phyloP scores from a whole-genome alignment of 2,797 vertebrate genomes.

The Trachurus trachurus region DNA sequence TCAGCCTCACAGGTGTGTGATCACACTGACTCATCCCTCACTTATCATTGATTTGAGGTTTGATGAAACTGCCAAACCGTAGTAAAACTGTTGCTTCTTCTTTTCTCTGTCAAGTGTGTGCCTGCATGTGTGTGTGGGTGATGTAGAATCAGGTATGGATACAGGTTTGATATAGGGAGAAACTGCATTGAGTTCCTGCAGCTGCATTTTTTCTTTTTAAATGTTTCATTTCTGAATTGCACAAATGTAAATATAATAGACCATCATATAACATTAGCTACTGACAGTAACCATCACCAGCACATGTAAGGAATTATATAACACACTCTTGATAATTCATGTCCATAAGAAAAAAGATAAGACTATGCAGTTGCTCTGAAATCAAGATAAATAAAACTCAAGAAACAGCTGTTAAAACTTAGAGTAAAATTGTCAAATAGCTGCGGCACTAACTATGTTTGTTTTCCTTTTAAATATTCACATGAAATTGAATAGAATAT shows the following conservation, averaged over 20 bases:
- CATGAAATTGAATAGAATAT: background rate
- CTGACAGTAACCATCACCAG: background rate
- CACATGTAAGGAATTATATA: background rate
- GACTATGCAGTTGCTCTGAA: too few relatives aligned
- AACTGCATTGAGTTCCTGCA: too few relatives aligned
- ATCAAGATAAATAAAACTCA: background rate
- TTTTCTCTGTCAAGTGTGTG: too few relatives aligned
- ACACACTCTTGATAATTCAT: too few relatives aligned
- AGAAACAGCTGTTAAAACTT: background rate
- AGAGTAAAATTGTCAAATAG: background rate
- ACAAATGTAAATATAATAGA: background rate
- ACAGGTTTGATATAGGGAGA: background rate
- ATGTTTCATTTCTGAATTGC: background rate
- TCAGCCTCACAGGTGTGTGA: background rate
- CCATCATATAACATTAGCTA: background rate
- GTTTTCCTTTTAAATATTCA: background rate
- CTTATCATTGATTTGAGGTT: constrained; percentile 17
- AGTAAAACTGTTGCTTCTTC: too few relatives aligned
- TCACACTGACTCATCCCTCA: background rate
- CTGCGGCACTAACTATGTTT: background rate
- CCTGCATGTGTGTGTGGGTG: background rate
- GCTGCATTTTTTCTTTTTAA: too few relatives aligned
- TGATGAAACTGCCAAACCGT: constrained; percentile 16
- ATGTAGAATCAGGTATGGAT: background rate
- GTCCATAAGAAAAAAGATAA: too few relatives aligned